A percentile compares a stretch with the other conserved stretches of the same genome.
Conservation (phyloP, 2,113 vertebrate genomes). For the Odontesthes bonariensis region DNA sequence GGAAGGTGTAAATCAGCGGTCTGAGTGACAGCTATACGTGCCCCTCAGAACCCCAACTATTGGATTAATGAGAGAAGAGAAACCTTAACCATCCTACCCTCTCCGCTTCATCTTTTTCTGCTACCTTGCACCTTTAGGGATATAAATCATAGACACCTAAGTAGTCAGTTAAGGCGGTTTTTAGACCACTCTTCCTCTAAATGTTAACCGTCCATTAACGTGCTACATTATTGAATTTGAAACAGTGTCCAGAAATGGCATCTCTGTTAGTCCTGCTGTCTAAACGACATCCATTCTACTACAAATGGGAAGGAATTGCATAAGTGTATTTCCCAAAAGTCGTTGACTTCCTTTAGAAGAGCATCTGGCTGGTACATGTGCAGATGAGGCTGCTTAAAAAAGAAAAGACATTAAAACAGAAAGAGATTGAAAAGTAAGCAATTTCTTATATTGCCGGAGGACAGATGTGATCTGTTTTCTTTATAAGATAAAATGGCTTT, state of each 20-base stretch:
- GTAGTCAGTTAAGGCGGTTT: conserved; percentile 54
- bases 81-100: conserved; percentile 65
- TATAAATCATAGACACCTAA: conserved; percentile 75
- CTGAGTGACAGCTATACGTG: conserved; percentile 74
- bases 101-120: conserved; percentile 60
- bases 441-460: conserved; percentile 29
- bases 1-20: conserved; percentile 69
- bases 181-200: conserved; percentile 55
- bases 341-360: background rate
- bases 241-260: conserved; percentile 24
- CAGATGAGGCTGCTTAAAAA: conserved; percentile 10
- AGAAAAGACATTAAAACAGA: conserved; percentile 24
- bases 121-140: conserved; percentile 69
- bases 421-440: conserved; percentile 24
- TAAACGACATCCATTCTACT: conserved; percentile 13
- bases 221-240: conserved; percentile 42
- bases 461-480: background rate
- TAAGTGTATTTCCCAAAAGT: conserved; percentile 7
- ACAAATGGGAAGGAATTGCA: background rate
- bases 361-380: background rate
- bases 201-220: conserved; percentile 48
- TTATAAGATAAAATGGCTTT: too few species aligned
- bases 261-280: background rate
- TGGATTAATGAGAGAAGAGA: conserved; percentile 75
- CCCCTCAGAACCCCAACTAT: conserved; percentile 68